Evolutionary conservation across 2,888 invertebrate genomes (phyloP).

Genomic region (Thymelicus sylvestris): DNA sequence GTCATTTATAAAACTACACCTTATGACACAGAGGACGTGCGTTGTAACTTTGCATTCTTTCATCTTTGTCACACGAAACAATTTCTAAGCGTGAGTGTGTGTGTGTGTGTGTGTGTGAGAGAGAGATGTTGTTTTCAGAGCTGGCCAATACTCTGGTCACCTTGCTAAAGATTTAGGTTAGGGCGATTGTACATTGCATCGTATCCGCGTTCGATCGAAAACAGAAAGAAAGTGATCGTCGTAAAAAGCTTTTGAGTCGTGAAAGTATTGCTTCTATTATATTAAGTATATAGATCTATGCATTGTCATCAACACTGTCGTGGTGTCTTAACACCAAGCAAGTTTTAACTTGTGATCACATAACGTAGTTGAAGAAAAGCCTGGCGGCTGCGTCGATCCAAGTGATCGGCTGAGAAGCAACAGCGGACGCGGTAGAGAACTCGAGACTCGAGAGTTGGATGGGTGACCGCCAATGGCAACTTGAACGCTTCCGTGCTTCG

Average conservation of each 20-base stretch:
- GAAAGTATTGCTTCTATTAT: conserved; percentile 13
- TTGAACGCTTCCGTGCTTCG: no score
- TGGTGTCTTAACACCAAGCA: not conserved
- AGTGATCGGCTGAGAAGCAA: no score
- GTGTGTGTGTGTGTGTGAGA: not conserved
- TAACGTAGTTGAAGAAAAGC: not conserved
- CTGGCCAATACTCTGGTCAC: conserved; percentile 25
- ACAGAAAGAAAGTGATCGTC: conserved; percentile 25
- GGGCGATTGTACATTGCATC: conserved; percentile 38
- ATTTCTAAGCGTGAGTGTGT: conserved; percentile 1
- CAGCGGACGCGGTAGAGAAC: no score
- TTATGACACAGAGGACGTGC: not conserved
- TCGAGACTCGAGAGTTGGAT: no score
- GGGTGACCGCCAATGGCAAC: no score
- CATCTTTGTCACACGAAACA: conserved; percentile 11
- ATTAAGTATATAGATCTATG: not conserved
- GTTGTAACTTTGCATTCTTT: conserved; percentile 17
- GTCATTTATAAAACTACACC: no score
- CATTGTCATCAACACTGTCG: conserved; percentile 9
- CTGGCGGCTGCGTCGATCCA: no score
- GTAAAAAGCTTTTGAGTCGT: conserved; percentile 27
- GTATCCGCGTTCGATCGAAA: conserved; percentile 36
- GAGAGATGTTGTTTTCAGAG: conserved; percentile 10
- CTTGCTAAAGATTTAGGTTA: conserved; percentile 39
- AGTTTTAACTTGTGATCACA: not conserved